Base-by-base conservation (phyloP, 2,113 vertebrate genomes). In the Pachycephala philippinensis region DNA sequence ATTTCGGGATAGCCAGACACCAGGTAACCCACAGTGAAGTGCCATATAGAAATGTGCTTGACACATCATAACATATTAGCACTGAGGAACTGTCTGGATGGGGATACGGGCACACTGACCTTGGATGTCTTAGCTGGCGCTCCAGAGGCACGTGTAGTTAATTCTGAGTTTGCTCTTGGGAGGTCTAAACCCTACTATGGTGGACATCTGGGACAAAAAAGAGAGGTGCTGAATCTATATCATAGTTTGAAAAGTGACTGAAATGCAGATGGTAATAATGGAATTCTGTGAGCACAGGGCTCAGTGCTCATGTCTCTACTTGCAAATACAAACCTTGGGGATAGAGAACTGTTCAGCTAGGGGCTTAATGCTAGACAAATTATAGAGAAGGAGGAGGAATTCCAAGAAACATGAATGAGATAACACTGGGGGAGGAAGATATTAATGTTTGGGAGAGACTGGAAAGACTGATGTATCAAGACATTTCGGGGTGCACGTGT, bases 401-500 rank as follows among this genome's bases (percentile, higher is more conserved):
- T 42, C 53, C 35, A 69, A 37, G 45, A 49, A 85, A 65, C 10
- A 19, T 35, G 54, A 85, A 80, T 65, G 63, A 90, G 31, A 53
- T 68, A 61, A 79, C 22, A 69, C 22, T 21, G 6, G 5, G 7
- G 31, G 4, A 72, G 53, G 28, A 65, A 90, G 53, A 28, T 59
- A 22, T 33, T 84, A 45, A 82, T 8, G 17, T 75, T 13, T 57
- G 35, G 24, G 23, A 56, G 28, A n/a, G 12, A n/a, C 42, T 75
- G 24, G 28, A 28, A 28, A n/a, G n/a, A 40, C 2, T 20, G n/a
- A 30, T 30, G 28, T 20, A 50, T 49, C 0, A 0, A 75, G 30
- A 56, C 8, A 20, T n/a, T 65, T n/a, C 0, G 1, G 28, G 69
- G 2, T 31, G 19, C 6, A 28, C 0, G 0, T 54, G 18, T 54